These are phyloP conservation scores for Drosophila lacicola DNA, from an alignment of 2,888 invertebrate genomes.

Conservation along the genomic window DNA sequence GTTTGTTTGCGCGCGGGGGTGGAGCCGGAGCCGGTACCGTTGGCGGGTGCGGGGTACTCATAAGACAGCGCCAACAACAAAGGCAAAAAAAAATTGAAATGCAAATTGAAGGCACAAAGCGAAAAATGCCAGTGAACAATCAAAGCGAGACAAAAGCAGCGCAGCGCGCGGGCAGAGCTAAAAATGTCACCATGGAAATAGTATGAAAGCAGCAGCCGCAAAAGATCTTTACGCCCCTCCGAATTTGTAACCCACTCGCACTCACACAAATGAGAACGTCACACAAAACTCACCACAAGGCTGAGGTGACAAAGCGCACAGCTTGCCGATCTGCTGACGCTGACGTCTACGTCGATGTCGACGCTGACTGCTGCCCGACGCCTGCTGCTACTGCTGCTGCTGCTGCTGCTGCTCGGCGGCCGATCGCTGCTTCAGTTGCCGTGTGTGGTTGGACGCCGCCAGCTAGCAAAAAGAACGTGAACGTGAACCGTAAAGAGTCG, in stretches of 20 bases:
- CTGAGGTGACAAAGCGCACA: slow-evolving; percentile 68
- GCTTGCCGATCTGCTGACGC: slow-evolving; percentile 36
- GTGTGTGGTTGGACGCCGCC: slow-evolving; percentile 73
- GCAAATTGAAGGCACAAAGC: slow-evolving; percentile 78
- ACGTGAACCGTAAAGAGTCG: slow-evolving; percentile 39
- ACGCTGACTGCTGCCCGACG: not conserved
- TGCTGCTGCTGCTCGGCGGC: slow-evolving; percentile 24
- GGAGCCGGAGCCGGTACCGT: not conserved
- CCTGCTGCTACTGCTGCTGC: slow-evolving; percentile 14
- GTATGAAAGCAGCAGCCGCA: slow-evolving; percentile 38
- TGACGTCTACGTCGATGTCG: slow-evolving; percentile 6
- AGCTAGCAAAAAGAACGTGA: slow-evolving; percentile 60
- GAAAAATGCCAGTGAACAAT: slow-evolving; percentile 63
- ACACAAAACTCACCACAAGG: slow-evolving; percentile 66
- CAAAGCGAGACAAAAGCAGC: slow-evolving; percentile 64
- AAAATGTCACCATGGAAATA: slow-evolving; percentile 73
- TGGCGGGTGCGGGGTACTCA: not conserved
- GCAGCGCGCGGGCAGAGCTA: slow-evolving; percentile 41
- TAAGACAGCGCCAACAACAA: slow-evolving; percentile 23
- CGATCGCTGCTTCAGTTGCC: slow-evolving; percentile 69
- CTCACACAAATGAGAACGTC: slow-evolving; percentile 25
- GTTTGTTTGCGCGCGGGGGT: slow-evolving; percentile 10
- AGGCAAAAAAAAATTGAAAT: slow-evolving; percentile 64
- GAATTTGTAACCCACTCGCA: slow-evolving; percentile 3
- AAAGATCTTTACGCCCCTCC: slow-evolving; percentile 31